A percentile compares a stretch with the other conserved stretches of the same genome.
Evolutionary conservation across 2,797 vertebrate species (phyloP).

Genomic region (Eospalax fontanierii): DNA sequence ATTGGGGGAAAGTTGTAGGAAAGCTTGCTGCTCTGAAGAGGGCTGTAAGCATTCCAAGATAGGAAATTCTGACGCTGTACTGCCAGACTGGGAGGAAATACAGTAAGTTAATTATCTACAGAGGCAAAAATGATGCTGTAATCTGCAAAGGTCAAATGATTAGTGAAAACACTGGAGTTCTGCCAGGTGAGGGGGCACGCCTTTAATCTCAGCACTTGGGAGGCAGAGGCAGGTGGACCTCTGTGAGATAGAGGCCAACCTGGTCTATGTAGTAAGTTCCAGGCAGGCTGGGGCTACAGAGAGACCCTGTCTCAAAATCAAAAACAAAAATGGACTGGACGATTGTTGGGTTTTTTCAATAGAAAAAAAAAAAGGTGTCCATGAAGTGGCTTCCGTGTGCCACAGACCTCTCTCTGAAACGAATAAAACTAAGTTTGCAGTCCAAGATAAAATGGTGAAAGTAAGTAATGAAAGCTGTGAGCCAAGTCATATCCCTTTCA

Average conservation of each 20-base stretch:
- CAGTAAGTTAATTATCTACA: background rate
- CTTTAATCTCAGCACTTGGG: too few species aligned
- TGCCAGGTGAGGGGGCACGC: too few species aligned
- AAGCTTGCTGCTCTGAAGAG: background rate
- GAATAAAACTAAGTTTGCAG: background rate
- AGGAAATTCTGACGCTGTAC: too few species aligned
- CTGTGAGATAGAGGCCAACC: too few species aligned
- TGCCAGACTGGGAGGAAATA: background rate
- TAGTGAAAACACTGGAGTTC: background rate
- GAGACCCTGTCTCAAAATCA: too few species aligned
- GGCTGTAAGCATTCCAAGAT: too few species aligned
- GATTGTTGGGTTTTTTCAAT: background rate
- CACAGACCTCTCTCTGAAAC: background rate
- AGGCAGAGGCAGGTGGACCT: too few species aligned
- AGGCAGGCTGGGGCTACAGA: too few species aligned
- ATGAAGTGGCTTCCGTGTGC: background rate
- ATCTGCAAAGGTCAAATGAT: constrained; percentile 43
- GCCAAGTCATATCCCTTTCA: background rate
- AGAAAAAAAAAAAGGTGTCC: background rate
- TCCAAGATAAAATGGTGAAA: background rate
- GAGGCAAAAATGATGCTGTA: background rate
- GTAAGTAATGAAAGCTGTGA: background rate
- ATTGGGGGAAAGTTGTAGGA: background rate
- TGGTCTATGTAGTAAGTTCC: too few species aligned
- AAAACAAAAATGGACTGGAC: too few species aligned